Evolutionary conservation across 1,140 invertebrate species (phyloP), one percentile per base, ranked within the genome.

Genomic region (Drosophila nigromelanica): DNA sequence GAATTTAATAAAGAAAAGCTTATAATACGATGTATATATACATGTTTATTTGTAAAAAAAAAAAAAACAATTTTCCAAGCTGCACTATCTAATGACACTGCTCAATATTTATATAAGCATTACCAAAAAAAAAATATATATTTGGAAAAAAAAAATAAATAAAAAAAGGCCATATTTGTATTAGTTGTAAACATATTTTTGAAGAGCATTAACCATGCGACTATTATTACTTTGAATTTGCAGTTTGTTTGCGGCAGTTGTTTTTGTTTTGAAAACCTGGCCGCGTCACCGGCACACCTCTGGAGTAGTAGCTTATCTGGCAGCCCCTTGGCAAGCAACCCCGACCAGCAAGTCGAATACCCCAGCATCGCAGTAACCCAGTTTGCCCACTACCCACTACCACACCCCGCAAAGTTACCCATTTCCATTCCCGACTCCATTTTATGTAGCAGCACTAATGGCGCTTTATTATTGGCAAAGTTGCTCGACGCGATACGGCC

Each of bases 401-500:
- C 47, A 6, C 33, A 3, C n/a, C n/a, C 47, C n/a, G 5, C 3
- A 18, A 33, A 59, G 52, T 59, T 48, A 33, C 42, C 54, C 76
- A 55, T 35, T 68, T 27, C 52, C 42, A 50, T 58, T 43, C 42
- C 56, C 50, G 21, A 39, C 58, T 45, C 56, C 77, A 74, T 66
- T 85, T 89, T 85, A 89, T 89, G 83, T 80, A 85, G 85, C 83
- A 80, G 79, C 80, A 89, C 85, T 89, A 89, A 89, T 89, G 85
- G 86, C 75, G 80, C 78, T 86, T 77, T 89, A 89, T 89, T 89
- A 89, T 89, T 89, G 83, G 73, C 73, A 89, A 87, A 80, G 80
- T 85, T 89, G 70, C 66, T 67, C 51, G 48, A 43, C 73, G 63
- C 62, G 33, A 55, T 55, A 61, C 40, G 52, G 69, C 73, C 70